phyloP scores from a whole-genome alignment of 2,113 vertebrate genomes.

The Lycaon pictus region DNA sequence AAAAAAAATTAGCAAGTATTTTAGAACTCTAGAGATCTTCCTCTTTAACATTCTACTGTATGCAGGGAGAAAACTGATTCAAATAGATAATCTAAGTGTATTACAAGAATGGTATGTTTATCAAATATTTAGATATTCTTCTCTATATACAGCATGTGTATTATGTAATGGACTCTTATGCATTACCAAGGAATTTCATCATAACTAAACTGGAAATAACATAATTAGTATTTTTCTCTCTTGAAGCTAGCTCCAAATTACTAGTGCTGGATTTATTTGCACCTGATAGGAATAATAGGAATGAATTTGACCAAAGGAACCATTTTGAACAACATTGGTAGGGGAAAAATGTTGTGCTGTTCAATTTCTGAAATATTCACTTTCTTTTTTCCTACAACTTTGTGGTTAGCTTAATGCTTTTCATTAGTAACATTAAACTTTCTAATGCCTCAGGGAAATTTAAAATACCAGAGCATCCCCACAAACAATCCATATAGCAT shows the following conservation, averaged over 20 bases:
- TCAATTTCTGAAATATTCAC: conserved; percentile 31
- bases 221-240: not conserved
- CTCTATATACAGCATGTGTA: not conserved
- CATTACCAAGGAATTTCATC: conserved; percentile 30
- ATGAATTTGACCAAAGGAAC: conserved; percentile 53
- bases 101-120: not conserved
- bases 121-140: conserved; percentile 7
- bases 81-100: not conserved
- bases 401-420: conserved; percentile 48
- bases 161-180: not conserved
- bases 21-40: not conserved
- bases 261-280: not conserved
- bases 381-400: not conserved
- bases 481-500: not conserved
- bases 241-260: conserved; percentile 24
- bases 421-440: conserved; percentile 31
- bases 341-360: not conserved
- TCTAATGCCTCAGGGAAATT: not conserved
- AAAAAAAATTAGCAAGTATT: not conserved
- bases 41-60: not conserved
- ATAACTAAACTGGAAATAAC: conserved; percentile 15
- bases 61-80: not conserved
- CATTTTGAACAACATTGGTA: not conserved
- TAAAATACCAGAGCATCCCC: not conserved
- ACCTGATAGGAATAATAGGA: not conserved